A percentile compares a stretch with the other conserved stretches of the same genome.
Conservation (phyloP, 2,888 invertebrate genomes). For the Acanthopleura granulata region DNA sequence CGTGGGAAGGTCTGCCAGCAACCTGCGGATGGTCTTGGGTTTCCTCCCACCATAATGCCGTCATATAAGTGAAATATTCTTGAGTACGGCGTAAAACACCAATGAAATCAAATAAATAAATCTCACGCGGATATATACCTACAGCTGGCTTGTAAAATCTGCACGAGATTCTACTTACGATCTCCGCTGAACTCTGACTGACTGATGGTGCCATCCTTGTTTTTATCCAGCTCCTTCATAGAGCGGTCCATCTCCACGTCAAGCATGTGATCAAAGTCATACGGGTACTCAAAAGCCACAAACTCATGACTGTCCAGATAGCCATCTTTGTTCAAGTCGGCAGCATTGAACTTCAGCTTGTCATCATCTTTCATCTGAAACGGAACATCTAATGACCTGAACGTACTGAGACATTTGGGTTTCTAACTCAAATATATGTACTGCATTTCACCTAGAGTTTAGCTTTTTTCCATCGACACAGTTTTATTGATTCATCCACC, state of each 20-base stretch:
- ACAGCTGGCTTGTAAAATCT: no score
- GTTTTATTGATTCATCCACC: no score
- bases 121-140: no score
- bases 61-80: no score
- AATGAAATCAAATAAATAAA: no score
- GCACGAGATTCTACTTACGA: slow-evolving; percentile 31
- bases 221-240: slow-evolving; percentile 85
- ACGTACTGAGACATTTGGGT: not conserved
- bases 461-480: no score
- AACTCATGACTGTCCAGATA: slow-evolving; percentile 83
- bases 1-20: no score
- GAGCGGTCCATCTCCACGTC: slow-evolving; percentile 71
- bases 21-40: no score
- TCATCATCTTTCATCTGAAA: slow-evolving; percentile 78
- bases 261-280: slow-evolving; percentile 89
- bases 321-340: slow-evolving; percentile 88
- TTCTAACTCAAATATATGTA: not conserved
- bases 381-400: slow-evolving; percentile 13
- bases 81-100: no score
- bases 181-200: slow-evolving; percentile 80
- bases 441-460: no score
- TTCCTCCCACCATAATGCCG: no score
- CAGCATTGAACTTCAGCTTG: slow-evolving; percentile 85
- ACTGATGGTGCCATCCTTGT: slow-evolving; percentile 86
- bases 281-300: slow-evolving; percentile 91